Percentiles rank a stretch among this genome's conserved stretches.
Conservation (phyloP, 37 sponge, comb jelly and placozoan species). For the Theonella swinhoei region DNA sequence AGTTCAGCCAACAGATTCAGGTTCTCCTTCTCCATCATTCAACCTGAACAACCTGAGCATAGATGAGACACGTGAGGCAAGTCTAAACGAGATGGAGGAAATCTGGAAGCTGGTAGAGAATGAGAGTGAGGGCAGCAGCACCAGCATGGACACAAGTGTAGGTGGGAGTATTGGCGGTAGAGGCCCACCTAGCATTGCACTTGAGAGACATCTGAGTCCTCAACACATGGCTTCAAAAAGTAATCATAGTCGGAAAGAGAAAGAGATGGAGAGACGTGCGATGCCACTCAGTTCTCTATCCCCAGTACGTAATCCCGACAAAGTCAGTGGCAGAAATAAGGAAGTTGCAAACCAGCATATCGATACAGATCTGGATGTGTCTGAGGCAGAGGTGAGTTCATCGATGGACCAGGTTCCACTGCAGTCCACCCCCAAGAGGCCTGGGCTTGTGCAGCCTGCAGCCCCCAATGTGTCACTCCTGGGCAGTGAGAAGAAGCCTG, state of each 20-base stretch:
- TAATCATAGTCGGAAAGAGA: background rate
- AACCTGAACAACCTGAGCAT: conserved; percentile 33
- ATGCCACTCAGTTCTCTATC: no score
- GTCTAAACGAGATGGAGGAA: conserved; percentile 44
- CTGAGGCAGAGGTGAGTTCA: background rate
- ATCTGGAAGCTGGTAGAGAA: conserved; percentile 57
- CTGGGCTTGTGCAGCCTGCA: background rate
- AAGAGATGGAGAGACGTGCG: background rate
- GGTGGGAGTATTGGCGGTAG: background rate
- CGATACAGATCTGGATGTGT: background rate
- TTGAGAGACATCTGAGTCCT: background rate
- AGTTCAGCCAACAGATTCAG: background rate
- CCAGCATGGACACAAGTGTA: background rate
- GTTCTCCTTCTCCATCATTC: background rate
- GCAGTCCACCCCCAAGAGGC: background rate
- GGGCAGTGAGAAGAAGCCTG: background rate
- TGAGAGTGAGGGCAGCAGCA: background rate
- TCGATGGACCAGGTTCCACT: background rate
- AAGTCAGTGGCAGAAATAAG: no score
- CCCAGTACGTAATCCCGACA: no score
- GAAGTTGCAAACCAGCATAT: background rate
- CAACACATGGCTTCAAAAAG: background rate
- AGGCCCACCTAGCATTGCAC: background rate
- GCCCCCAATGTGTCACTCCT: background rate
- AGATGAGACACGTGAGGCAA: conserved; percentile 31